phyloP scores from a whole-genome alignment of 35 echinoderm and acorn worm genomes.

The Lytechinus pictus region DNA sequence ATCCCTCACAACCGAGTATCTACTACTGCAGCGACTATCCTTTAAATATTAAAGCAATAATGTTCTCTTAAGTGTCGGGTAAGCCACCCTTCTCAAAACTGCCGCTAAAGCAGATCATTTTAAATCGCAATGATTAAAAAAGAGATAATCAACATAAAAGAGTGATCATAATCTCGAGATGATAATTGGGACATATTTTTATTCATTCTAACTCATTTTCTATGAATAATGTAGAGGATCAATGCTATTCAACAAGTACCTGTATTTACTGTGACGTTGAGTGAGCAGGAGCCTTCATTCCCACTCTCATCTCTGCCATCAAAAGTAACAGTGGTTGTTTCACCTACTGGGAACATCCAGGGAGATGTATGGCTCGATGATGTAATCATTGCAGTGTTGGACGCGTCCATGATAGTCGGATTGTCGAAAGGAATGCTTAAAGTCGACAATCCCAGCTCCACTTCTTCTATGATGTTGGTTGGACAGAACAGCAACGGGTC shows the following conservation, averaged over 20 bases:
- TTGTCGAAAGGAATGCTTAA: not conserved
- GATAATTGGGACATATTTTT: too few species aligned
- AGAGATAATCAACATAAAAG: too few species aligned
- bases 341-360: not conserved
- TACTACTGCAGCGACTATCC: too few species aligned
- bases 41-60: too few species aligned
- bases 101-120: too few species aligned
- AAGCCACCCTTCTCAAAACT: too few species aligned
- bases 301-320: not conserved
- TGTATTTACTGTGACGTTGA: not conserved
- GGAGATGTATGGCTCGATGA: not conserved
- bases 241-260: not conserved
- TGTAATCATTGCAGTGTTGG: not conserved
- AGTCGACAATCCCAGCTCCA: not conserved
- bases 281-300: not conserved
- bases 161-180: too few species aligned
- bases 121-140: too few species aligned
- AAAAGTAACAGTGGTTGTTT: not conserved
- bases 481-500: not conserved
- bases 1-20: too few species aligned
- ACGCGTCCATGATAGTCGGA: not conserved
- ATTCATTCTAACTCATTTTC: too few species aligned
- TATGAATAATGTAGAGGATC: too few species aligned
- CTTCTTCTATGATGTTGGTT: not conserved
- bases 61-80: too few species aligned